Conservation (phyloP, 2,888 invertebrate genomes). For the Zygaena filipendulae region DNA sequence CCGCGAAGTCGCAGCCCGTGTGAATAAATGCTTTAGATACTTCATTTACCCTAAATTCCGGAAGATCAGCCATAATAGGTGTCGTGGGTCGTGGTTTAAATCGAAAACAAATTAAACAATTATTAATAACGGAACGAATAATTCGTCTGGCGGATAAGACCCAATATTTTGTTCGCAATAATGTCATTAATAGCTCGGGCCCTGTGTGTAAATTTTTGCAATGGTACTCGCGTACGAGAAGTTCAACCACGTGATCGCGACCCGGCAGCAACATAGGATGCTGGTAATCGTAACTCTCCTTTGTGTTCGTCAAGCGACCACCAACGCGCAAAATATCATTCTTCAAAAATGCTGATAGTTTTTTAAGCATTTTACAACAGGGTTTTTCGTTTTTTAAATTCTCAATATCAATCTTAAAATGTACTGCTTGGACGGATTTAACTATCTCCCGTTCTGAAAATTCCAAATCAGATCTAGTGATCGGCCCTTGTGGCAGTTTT, state of each 20-base stretch:
- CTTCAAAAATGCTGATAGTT: background rate
- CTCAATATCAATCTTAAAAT: constrained; percentile 1
- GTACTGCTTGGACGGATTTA: background rate
- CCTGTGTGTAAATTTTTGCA: constrained; percentile 6
- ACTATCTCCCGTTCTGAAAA: constrained; percentile 3
- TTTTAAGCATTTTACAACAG: background rate
- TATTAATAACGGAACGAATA: background rate
- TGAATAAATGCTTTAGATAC: constrained; percentile 10
- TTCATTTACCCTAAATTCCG: constrained; percentile 3
- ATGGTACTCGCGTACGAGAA: constrained; percentile 7
- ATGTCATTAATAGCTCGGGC: constrained; percentile 6
- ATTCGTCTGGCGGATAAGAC: constrained; percentile 3
- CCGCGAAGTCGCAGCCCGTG: constrained; percentile 9
- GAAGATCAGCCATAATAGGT: constrained; percentile 11
- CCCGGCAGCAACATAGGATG: constrained; percentile 1
- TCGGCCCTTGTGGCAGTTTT: constrained; percentile 2
- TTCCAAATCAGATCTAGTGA: constrained; percentile 3
- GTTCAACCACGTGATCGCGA: constrained; percentile 1
- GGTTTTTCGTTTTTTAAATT: constrained; percentile 1
- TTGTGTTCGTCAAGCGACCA: background rate
- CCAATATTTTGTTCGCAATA: constrained; percentile 7
- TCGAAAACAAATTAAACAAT: constrained; percentile 4
- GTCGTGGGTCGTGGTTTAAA: background rate
- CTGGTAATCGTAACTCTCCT: constrained; percentile 1
- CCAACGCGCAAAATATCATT: constrained; percentile 3